These are phyloP conservation scores for Thereva nobilitata DNA, from an alignment of 2,888 invertebrate species.

Conservation along the genomic window DNA sequence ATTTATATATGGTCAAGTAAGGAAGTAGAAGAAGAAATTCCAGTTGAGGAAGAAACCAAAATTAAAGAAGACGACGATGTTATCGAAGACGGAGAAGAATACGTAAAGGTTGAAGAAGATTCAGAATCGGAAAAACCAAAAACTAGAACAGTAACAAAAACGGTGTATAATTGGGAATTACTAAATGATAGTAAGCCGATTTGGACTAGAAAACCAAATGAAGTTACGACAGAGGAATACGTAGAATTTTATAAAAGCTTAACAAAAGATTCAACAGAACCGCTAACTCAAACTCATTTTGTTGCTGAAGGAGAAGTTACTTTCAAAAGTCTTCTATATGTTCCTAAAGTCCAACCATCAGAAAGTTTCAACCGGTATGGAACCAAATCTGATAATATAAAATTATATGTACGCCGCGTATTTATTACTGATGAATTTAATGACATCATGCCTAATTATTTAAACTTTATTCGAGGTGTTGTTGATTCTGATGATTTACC, in stretches of 20 bases:
- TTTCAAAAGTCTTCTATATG: slow-evolving; percentile 93
- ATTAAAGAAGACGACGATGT: slow-evolving; percentile 63
- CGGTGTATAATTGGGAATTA: slow-evolving; percentile 97
- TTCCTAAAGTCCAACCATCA: slow-evolving; percentile 86
- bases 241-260: slow-evolving; percentile 93
- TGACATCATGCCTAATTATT: slow-evolving; percentile 98
- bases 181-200: slow-evolving; percentile 98
- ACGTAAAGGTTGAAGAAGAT: slow-evolving; percentile 70
- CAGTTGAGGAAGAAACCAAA: slow-evolving; percentile 60
- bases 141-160: slow-evolving; percentile 89
- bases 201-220: slow-evolving; percentile 91
- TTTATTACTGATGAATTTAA: slow-evolving; percentile 99
- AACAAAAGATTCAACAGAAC: slow-evolving; percentile 85
- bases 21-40: slow-evolving; percentile 77
- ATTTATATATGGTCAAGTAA: slow-evolving; percentile 89
- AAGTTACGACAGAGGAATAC: slow-evolving; percentile 89
- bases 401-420: slow-evolving; percentile 95
- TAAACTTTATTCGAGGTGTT: slow-evolving; percentile 93
- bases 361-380: slow-evolving; percentile 97
- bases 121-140: slow-evolving; percentile 75
- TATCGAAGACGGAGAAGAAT: slow-evolving; percentile 57
- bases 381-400: slow-evolving; percentile 91
- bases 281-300: slow-evolving; percentile 86
- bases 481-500: slow-evolving; percentile 99
- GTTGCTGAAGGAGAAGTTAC: slow-evolving; percentile 99